These are phyloP conservation scores for Drosophila testacea DNA, from an alignment of 2,888 invertebrate species.

Conservation along the genomic window DNA sequence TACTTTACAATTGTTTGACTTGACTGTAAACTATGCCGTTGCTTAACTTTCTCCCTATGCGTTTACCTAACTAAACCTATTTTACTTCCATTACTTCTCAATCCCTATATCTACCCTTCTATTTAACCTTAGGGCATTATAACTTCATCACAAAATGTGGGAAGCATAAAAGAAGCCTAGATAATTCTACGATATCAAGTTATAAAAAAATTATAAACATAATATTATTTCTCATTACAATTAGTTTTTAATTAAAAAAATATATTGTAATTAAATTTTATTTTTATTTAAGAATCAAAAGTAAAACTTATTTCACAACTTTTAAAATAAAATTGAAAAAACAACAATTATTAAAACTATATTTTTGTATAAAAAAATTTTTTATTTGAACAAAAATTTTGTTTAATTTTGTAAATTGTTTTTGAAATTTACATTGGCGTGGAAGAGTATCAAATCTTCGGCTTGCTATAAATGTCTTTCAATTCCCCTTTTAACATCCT, in stretches of 20 bases:
- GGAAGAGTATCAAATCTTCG: constrained; percentile 1
- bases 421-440: too few species aligned
- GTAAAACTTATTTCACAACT: too few species aligned
- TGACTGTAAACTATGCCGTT: constrained; percentile 15
- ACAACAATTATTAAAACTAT: too few species aligned
- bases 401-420: too few species aligned
- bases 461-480: not conserved
- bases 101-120: not conserved
- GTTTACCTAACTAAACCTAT: not conserved
- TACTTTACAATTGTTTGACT: constrained; percentile 23
- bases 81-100: not conserved
- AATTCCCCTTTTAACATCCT: not conserved
- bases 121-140: too few species aligned
- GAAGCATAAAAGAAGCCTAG: not conserved
- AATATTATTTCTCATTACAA: too few species aligned
- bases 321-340: too few species aligned
- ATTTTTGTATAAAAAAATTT: too few species aligned
- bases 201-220: not conserved
- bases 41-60: not conserved
- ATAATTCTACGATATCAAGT: not conserved
- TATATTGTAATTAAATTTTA: too few species aligned
- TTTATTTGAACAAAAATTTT: too few species aligned
- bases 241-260: too few species aligned
- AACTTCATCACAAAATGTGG: not conserved
- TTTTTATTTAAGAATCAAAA: too few species aligned